Evolutionary conservation across 2,797 vertebrate species (phyloP), one percentile per base, ranked within the genome.

Genomic region (Otolemur crassicaudatus): DNA sequence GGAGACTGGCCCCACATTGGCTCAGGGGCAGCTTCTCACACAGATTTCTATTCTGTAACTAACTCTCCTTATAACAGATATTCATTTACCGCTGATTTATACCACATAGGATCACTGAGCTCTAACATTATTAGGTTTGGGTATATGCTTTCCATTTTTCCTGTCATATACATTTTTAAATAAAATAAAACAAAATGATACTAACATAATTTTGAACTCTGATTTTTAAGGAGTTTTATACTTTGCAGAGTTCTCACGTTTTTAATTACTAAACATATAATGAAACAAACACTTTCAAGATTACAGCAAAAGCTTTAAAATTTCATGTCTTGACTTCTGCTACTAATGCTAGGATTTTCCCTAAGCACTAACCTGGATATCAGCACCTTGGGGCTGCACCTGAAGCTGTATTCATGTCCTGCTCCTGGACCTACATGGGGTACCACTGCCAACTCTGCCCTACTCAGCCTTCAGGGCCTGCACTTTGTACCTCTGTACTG

Each of bases 311-410:
- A 90, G 43, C 46, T 53, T 79, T 49, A 67, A 53, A 89, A 20
- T 20, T 17, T n/a, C 14, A 10, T n/a, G 69, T 22, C 76, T 40
- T 11, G 14, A 25, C 31, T 37, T 25, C 10, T 3, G 29, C 56
- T 31, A 29, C 27, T 53, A 19, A 23, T 16, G 9, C 25, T 12
- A 43, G 56, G 19, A 23, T 49, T 73, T n/a, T 3, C 14, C 70
- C 61, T 29, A 16, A 53, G n/a, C 17, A 37, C 13, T 19, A 11
- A 3, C 11, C 2, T 23, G 53, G 25, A 23, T 34, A 49, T 7
- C 13, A 13, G 11, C 49, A 3, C 1, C 4, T 12, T 12, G 20
- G 3, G 6, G 49, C 7, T 4, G 75, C 17, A 27, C 29, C 29
- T 31, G 63, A 65, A 29, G 13, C 63, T 16, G 29, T 6, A 13